Evolutionary conservation across 2,888 invertebrate species (phyloP).

Genomic region (Ypsolopha sequella): DNA sequence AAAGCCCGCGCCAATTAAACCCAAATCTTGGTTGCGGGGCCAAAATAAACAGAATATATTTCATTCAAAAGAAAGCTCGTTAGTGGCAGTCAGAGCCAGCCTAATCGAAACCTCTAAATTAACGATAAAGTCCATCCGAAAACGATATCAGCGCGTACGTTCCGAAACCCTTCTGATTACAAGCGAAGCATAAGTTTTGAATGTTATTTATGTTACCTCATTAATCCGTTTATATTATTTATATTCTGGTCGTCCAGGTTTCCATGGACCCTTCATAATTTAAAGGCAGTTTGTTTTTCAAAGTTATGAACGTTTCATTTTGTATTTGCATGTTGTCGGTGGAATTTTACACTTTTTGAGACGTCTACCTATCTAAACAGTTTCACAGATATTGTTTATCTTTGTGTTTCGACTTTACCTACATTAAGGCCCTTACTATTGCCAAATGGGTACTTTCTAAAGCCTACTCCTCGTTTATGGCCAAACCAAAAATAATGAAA

Average conservation of each 20-base stretch:
- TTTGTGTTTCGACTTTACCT: too few relatives aligned
- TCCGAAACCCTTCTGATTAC: conserved; percentile 53
- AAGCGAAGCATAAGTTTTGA: conserved; percentile 47
- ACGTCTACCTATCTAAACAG: not conserved
- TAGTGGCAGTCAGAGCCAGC: conserved; percentile 53
- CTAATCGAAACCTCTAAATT: conserved; percentile 67
- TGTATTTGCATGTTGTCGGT: not conserved
- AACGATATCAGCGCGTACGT: conserved; percentile 56
- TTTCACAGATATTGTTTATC: too few relatives aligned
- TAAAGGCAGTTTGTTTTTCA: not conserved
- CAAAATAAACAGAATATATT: conserved; percentile 30
- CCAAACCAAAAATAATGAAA: too few relatives aligned
- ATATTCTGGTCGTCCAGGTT: conserved; percentile 2
- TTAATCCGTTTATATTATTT: conserved; percentile 13
- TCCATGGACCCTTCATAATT: conserved; percentile 1
- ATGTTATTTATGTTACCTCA: conserved; percentile 38
- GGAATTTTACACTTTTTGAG: not conserved
- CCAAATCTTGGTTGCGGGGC: not conserved
- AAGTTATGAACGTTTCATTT: not conserved
- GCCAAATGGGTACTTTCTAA: too few relatives aligned
- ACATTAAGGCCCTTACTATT: too few relatives aligned
- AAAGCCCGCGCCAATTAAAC: conserved; percentile 2
- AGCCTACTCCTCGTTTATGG: too few relatives aligned
- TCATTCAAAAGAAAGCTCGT: conserved; percentile 55
- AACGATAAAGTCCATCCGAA: conserved; percentile 57